Base-by-base conservation (phyloP, 2,888 invertebrate species). In the Polietes domitor region DNA sequence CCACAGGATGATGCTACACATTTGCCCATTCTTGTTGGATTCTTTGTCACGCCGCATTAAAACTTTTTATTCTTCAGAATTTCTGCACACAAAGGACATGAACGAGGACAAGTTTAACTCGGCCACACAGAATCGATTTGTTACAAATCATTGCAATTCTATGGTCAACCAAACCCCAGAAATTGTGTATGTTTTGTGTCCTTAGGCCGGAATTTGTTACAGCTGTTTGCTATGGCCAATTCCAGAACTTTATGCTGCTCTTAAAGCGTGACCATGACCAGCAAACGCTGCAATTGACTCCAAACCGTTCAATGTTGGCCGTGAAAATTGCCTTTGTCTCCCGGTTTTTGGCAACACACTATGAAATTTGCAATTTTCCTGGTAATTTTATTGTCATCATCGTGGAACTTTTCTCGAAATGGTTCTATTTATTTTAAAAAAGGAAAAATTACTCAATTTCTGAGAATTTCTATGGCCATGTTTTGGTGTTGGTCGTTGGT, bases 291-390 rank as follows among this genome's bases (percentile, higher is more conserved):
- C 72, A 85, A 85, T 15, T 58, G 58, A 12, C 58, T 58, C 26
- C 68, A 68, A 32, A 61, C 6, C 9, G 37, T 37, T 7, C 6
- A 12, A 37, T 7, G 10, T n/a, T 6, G 53, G 24, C 41, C 19
- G 58, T 71, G 65, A 68, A 77, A 70, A 74, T 61, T 73, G 41
- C 74, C 43, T 9, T 37, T 21, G 21, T 43, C 15, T 9, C 61
- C 61, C 24, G 19, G 37, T 37, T 19, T 65, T 6, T 65, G n/a
- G 37, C 24, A 47, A 10, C 55, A 55, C 37, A 79, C 87, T 88
- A 88, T 90, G 88, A 82, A 89, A 90, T 89, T 90, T 87, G 85
- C 79, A 86, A 90, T 88, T 90, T 89, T 87, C 87, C 85, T 61
- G 85, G 83, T 78, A 86, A 88, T 87, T 87, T 86, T 81, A 87